Evolutionary conservation across 1,140 invertebrate genomes (phyloP).

Genomic region (Ruditapes philippinarum): DNA sequence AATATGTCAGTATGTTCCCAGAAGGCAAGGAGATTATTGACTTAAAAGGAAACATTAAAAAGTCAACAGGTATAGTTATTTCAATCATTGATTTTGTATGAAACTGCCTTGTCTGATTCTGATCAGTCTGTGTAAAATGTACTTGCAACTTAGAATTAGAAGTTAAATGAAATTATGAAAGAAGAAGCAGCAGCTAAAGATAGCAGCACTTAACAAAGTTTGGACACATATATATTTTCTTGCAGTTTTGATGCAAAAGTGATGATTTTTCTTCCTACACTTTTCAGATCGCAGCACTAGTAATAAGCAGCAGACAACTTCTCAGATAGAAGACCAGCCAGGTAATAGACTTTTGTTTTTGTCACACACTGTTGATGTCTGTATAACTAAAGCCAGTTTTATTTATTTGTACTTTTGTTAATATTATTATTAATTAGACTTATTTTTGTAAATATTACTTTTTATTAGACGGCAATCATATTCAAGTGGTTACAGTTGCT

Average conservation of each 20-base stretch:
- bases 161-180: slow-evolving; percentile 36
- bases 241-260: not conserved
- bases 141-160: not conserved
- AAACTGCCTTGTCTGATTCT: not conserved
- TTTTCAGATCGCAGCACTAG: slow-evolving; percentile 25
- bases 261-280: slow-evolving; percentile 19
- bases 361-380: slow-evolving; percentile 20
- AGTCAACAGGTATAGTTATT: slow-evolving; percentile 7
- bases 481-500: not conserved
- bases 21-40: slow-evolving; percentile 36
- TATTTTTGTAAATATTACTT: not conserved
- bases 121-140: not conserved
- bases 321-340: not conserved
- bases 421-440: not conserved
- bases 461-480: not conserved
- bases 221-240: slow-evolving; percentile 1
- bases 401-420: slow-evolving; percentile 37
- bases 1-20: slow-evolving; percentile 35
- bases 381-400: slow-evolving; percentile 28
- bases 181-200: not conserved
- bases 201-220: slow-evolving; percentile 1
- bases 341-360: slow-evolving; percentile 36
- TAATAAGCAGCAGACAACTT: slow-evolving; percentile 26
- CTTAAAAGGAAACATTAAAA: slow-evolving; percentile 34
- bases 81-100: slow-evolving; percentile 21